Evolutionary conservation across 30 jellyfish, hydroid and myxozoan genomes (phyloP), one percentile per base, ranked within the genome.

Genomic region (Aurelia aurita): DNA sequence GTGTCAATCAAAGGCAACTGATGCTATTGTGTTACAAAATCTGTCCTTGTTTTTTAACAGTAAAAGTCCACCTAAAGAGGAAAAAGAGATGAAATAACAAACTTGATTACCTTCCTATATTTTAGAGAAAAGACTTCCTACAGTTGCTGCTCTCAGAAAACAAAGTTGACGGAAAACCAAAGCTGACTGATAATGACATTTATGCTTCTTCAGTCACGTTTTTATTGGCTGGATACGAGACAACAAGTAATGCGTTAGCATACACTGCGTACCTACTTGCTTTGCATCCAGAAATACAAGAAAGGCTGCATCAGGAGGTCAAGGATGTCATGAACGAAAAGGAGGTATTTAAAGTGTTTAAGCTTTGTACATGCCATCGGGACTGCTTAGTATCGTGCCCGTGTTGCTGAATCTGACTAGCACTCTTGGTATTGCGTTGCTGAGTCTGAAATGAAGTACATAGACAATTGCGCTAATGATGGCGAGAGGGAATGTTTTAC

Each of bases 151-250:
- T 81, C 9, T 6, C 85, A 1, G 85, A 67, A 34, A 69, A 67
- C 69, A 81, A 55, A 67, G 60, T 2, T 16, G 91, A 68, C 44
- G 91, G 91, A 12, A 69, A 81, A 61, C 91, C 43, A 55, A 81
- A 81, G 69, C 45, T 81, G 51, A 15, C 85, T 16, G 91, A 81
- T 32, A 85, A 55, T 23, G 91, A 81, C 19, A 81, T 81, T 34
- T 81, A 81, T 54, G 91, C 91, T 34, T 27, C 70, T 43, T 66
- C 77, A 8, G 67, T 81, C 23, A 47, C 85, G 39, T 81, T 81
- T 26, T 57, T 81, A 21, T 39, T 81, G 66, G 91, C 85, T 68
- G 91, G 91, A 19, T 81, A 81, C 69, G 91, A 81, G 35, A 81
- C 91, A 3, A 81, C 91, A 20, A 81, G 91, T 58, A 68, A 67